Base-by-base conservation (phyloP, 1,140 invertebrate species). In the Drosophila ohnishii region DNA sequence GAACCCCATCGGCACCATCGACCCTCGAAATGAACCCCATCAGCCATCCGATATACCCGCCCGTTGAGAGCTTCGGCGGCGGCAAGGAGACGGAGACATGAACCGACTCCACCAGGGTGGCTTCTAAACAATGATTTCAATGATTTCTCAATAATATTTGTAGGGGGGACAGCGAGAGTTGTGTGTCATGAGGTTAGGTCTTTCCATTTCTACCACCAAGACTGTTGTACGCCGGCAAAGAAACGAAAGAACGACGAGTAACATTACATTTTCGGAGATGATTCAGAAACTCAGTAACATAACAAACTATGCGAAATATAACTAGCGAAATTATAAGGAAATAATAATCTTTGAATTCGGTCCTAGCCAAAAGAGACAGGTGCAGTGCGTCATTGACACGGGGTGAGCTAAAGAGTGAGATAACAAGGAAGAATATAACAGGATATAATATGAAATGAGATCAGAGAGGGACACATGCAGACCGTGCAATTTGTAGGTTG, bases 11-110 rank as follows among this genome's bases (percentile, higher is more conserved):
- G 2, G 96, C 96, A 6, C 96, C 96, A 0, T 96, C 95, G 66
- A 96, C 96, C 6, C 91, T 97, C 44, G 96, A 97, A 92, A 96
- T 97, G 95, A 95, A 95, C 34, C 96, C 95, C 2, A 96, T 96
- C 39, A 88, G 79, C 62, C 84, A 80, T 62, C 77, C 84, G 45
- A 59, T 91, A 25, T 97, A 97, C 90, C 96, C 96, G 16, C 94
- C 95, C 89, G 95, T 95, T 70, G 94, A 95, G 77, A 95, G 95
- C 89, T 95, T 94, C 90, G 84, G 94, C 50, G 93, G 94, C 44
- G 93, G 94, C 75, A 96, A 96, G 92, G 96, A 96, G 91, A 96
- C 95, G 37, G 95, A 96, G 92, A 96, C 96, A 92, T 96, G 95
- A 78, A 69, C 39, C 56, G 42, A 34, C 22, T 39, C 25, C 40